Evolutionary conservation across 2,113 vertebrate genomes (phyloP).

Genomic region (Pseudorasbora parva): DNA sequence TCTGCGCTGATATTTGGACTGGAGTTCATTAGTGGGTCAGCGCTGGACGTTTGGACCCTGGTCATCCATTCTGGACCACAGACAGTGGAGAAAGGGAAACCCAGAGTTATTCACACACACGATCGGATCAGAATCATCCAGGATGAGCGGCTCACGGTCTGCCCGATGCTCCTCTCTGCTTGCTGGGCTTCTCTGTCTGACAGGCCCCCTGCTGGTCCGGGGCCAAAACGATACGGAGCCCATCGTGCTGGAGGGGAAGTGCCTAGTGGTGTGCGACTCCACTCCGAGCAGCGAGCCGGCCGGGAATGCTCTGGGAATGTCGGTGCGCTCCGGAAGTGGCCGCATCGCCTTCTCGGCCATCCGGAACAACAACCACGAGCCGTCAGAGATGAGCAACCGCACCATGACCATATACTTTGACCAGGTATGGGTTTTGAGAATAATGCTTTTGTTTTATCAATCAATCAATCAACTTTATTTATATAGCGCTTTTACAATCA

Average conservation of each 20-base stretch:
- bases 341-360: slow-evolving; percentile 79
- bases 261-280: slow-evolving; percentile 81
- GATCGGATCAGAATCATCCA: background rate
- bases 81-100: background rate
- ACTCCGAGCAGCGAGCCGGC: slow-evolving; percentile 71
- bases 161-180: background rate
- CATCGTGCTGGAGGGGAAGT: slow-evolving; percentile 80
- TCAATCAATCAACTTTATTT: no score
- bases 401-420: slow-evolving; percentile 83
- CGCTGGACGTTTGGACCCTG: background rate
- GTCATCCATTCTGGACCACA: background rate
- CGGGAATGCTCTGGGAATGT: slow-evolving; percentile 78
- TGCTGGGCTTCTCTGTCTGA: slow-evolving; percentile 62
- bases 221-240: slow-evolving; percentile 80
- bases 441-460: background rate
- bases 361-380: slow-evolving; percentile 80
- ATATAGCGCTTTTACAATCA: no score
- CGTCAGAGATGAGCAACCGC: slow-evolving; percentile 81
- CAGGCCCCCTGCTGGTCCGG: slow-evolving; percentile 55
- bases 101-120: background rate
- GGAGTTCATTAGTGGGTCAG: background rate
- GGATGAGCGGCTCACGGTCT: background rate
- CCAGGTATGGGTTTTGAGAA: slow-evolving; percentile 65
- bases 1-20: background rate
- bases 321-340: slow-evolving; percentile 75